A percentile compares a stretch with the other conserved stretches of the same genome.
phyloP scores from a whole-genome alignment of 2,797 vertebrate genomes.

The Poeciliopsis gracilis region DNA sequence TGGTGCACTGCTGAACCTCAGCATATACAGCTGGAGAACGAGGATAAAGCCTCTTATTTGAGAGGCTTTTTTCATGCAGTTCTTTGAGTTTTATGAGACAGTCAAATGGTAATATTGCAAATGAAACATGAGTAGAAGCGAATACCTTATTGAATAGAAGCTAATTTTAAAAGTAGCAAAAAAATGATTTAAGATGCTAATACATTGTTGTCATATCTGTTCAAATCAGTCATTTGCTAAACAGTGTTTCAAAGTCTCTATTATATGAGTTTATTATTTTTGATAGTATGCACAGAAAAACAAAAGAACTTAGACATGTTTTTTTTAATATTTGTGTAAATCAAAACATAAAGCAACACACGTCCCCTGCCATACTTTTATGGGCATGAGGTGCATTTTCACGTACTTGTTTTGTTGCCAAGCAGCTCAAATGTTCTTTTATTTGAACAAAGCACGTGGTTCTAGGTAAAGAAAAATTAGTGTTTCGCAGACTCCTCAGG shows the following conservation, averaged over 20 bases:
- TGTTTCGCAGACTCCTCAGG: too few species aligned
- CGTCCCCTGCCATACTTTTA: background rate
- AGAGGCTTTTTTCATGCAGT: constrained; percentile 1
- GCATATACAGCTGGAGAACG: constrained; percentile 41
- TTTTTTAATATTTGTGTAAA: background rate
- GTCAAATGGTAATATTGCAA: background rate
- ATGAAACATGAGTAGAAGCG: constrained; percentile 9
- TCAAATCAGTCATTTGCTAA: background rate
- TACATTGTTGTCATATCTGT: background rate
- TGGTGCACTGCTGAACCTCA: constrained; percentile 42
- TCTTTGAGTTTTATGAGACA: constrained; percentile 6
- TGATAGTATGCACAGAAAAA: background rate
- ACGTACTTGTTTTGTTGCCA: background rate
- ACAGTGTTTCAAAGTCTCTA: background rate
- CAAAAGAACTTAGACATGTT: background rate
- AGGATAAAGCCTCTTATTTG: constrained; percentile 43
- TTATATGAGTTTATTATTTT: background rate
- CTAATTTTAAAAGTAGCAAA: background rate
- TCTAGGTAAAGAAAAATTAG: background rate
- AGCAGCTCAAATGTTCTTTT: background rate
- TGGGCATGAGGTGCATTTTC: background rate
- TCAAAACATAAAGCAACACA: background rate
- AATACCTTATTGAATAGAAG: background rate
- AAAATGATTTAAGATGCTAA: background rate
- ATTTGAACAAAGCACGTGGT: background rate